Conservation (phyloP, 2,113 vertebrate genomes). For the Perca fluviatilis region DNA sequence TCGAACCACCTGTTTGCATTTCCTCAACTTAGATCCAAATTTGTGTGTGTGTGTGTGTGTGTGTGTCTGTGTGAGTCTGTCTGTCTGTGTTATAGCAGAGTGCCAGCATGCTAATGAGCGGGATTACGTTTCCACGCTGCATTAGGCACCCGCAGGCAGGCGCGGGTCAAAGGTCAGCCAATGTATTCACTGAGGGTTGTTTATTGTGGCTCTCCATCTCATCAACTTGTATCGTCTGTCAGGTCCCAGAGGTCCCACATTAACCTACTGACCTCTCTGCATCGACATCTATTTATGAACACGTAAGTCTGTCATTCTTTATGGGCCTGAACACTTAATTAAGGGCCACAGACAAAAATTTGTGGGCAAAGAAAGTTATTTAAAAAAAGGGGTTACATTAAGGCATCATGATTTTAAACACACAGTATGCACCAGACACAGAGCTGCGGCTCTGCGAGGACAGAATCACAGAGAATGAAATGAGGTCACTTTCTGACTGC, state of each 20-base stretch:
- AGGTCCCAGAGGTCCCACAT: conserved; percentile 39
- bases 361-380: not conserved
- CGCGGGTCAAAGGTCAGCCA: conserved; percentile 37
- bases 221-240: conserved; percentile 6
- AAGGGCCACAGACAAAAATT: too few relatives aligned
- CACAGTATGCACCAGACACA: not conserved
- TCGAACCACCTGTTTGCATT: conserved; percentile 7
- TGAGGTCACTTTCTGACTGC: too few relatives aligned
- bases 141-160: not conserved
- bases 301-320: not conserved
- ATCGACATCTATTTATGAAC: not conserved
- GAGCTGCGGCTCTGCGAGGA: not conserved
- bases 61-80: conserved; percentile 5
- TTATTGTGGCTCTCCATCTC: conserved; percentile 17
- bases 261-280: conserved; percentile 31
- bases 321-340: too few relatives aligned
- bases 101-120: not conserved
- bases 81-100: not conserved
- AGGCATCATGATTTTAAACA: not conserved
- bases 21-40: conserved; percentile 12
- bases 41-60: conserved; percentile 12
- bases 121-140: conserved; percentile 13
- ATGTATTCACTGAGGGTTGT: conserved; percentile 22
- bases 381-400: not conserved
- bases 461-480: too few relatives aligned